phyloP scores from a whole-genome alignment of 1,140 invertebrate species.

The Drosophila subpulchrella region DNA sequence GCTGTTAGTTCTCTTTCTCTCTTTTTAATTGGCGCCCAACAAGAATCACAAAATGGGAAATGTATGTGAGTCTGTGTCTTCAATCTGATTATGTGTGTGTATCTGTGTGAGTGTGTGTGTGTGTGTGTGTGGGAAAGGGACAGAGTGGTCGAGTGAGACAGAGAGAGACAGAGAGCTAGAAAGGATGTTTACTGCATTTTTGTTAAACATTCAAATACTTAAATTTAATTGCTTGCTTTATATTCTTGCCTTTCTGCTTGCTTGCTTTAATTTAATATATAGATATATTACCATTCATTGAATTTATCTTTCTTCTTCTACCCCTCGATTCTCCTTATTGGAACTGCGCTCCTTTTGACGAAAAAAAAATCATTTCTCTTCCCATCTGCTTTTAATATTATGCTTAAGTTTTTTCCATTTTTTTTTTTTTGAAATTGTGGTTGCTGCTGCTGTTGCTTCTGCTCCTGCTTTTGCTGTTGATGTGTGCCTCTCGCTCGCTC shows the following conservation, averaged over 20 bases:
- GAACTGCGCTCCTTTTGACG: slow-evolving; percentile 75
- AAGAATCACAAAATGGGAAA: slow-evolving; percentile 8
- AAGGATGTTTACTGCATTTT: slow-evolving; percentile 57
- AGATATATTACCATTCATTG: slow-evolving; percentile 80
- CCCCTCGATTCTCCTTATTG: slow-evolving; percentile 40
- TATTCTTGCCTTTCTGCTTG: slow-evolving; percentile 70
- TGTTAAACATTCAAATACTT: slow-evolving; percentile 80
- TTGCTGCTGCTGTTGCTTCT: slow-evolving; percentile 43
- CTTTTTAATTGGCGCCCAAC: background rate
- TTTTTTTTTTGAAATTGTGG: slow-evolving; percentile 46
- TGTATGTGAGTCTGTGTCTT: background rate
- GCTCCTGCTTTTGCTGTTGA: slow-evolving; percentile 40
- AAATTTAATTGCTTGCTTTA: slow-evolving; percentile 81
- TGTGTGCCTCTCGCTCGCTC: slow-evolving; percentile 47
- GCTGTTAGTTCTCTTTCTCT: slow-evolving; percentile 9
- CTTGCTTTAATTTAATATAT: slow-evolving; percentile 76
- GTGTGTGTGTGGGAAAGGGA: slow-evolving; percentile 11
- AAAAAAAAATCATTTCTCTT: slow-evolving; percentile 66
- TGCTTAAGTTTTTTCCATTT: slow-evolving; percentile 60
- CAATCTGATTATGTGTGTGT: background rate
- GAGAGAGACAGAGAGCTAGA: slow-evolving; percentile 49
- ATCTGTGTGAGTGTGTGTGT: background rate
- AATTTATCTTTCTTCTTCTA: slow-evolving; percentile 47
- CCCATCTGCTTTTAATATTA: slow-evolving; percentile 54
- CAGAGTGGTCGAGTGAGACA: slow-evolving; percentile 6